Base-by-base conservation (phyloP, 2,113 vertebrate genomes). In the Hiodon tergisus region DNA sequence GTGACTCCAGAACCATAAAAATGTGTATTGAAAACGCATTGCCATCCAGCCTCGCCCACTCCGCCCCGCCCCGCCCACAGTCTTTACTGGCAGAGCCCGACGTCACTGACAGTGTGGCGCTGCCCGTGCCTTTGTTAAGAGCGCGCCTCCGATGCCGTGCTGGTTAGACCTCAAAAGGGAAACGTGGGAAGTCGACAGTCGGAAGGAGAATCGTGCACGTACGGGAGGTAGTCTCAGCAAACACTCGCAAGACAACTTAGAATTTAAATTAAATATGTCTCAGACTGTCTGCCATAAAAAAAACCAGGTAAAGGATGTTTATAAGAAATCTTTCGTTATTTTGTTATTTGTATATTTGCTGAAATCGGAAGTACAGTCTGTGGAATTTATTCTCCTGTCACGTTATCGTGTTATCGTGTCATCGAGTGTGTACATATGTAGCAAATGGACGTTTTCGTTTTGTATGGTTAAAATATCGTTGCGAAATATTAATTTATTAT, bases 81-180 rank as follows among this genome's bases (percentile, higher is more conserved):
- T 11, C 14, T 66, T 59, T 0, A 62, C 75, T 53, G 50, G n/a
- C 3, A 46, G 31, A 6, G 16, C 16, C 17, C 9, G 62, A 74
- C 51, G 75, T 80, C 75, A 80, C 70, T 13, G 14, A 52, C 73
- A 51, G 69, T 60, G 72, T 67, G 48, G 51, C 51, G 16, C 54
- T 57, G 7, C 53, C 11, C 72, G 72, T 50, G 13, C 63, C 63
- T 16, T 72, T 50, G 79, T 69, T 77, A 71, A 80, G 75, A 71
- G 75, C 78, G 71, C 59, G 67, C 67, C 5, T 50, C 8, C 13
- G n/a, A 53, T 76, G 61, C 54, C 51, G 16, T 62, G 67, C 68
- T 17, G 71, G 72, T 57, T 48, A 31, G 52, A 31, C 58, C 6
- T 57, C 54, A 14, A 48, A 51, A 59, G 67, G 69, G 16, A 14